Conservation (phyloP, 1,140 invertebrate genomes). For the Ridgeia piscesae region DNA sequence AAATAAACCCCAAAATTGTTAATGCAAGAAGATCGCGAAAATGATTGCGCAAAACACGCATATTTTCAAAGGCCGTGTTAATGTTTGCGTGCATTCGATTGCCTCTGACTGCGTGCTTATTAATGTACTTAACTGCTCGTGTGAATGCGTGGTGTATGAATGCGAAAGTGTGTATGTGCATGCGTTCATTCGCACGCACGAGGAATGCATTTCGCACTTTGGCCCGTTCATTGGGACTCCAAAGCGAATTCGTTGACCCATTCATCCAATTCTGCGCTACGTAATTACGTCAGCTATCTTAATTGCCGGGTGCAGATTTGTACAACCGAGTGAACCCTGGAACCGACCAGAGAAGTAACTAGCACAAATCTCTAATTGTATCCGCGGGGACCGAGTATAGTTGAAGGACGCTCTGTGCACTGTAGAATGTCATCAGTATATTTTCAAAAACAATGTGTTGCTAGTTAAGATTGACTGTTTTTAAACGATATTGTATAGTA, state of each 20-base stretch:
- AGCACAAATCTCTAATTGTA: not conserved
- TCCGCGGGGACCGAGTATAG: too few relatives aligned
- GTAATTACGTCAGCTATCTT: not conserved
- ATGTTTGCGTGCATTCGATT: too few relatives aligned
- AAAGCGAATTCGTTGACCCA: not conserved
- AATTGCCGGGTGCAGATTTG: not conserved
- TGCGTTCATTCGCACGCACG: not conserved
- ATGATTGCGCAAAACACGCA: too few relatives aligned
- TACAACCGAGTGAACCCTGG: not conserved
- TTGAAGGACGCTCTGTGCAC: too few relatives aligned
- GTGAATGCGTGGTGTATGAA: conserved; percentile 8
- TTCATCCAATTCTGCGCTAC: not conserved
- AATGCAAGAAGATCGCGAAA: too few relatives aligned
- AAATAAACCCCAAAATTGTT: too few relatives aligned
- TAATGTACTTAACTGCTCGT: not conserved
- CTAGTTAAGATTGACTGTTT: too few relatives aligned
- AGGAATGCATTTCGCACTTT: not conserved
- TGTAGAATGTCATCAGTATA: too few relatives aligned
- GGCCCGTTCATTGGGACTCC: not conserved
- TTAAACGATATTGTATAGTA: too few relatives aligned
- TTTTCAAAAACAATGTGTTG: too few relatives aligned
- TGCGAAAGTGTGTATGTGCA: not conserved
- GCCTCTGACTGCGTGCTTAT: not conserved
- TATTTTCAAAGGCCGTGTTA: too few relatives aligned
- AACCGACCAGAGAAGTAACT: not conserved